Evolutionary conservation across 1,140 invertebrate species (phyloP), one percentile per base, ranked within the genome.

Genomic region (Agraylea sexmaculata): DNA sequence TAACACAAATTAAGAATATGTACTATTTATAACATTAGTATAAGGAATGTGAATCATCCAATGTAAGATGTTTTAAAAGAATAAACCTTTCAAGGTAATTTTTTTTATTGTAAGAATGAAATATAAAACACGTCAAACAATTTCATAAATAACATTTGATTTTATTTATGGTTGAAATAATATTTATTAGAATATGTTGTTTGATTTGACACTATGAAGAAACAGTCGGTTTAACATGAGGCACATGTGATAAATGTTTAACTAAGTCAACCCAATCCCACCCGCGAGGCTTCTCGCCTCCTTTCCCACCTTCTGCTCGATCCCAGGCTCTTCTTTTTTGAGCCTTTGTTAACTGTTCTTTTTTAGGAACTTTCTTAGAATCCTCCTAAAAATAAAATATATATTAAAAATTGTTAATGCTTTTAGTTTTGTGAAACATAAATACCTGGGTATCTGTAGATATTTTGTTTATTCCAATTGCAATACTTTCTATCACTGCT

Each of bases 191-290:
- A 25, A 25, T 8, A 25, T n/a, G n/a, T n/a, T n/a, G n/a, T n/a
- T n/a, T n/a, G n/a, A n/a, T n/a, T n/a, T n/a, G n/a, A n/a, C n/a
- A n/a, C 58, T 57, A 60, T 52, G 59, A 60, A 8, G 35, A 34
- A 5, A 31, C 11, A 10, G 52, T 28, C 11, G 56, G 51, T 18
- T 55, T 53, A 37, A 60, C 57, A 0, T n/a, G n/a, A n/a, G 64
- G 61, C 0, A 45, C 60, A 58, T 95, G 90, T n/a, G 85, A 88
- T 23, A 96, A 71, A 68, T 96, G 92, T 65, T 90, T 91, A 18
- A 95, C 78, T 43, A 95, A 78, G 58, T 95, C 91, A 3, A 95
- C 80, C 91, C 92, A 96, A 64, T 95, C 77, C 75, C 80, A 90
- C 2, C 92, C 92, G 18, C 91, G 66, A 1, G 84, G 82, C 47